Evolutionary conservation across 2,888 invertebrate species (phyloP).

Genomic region (Crossocerus cetratus): DNA sequence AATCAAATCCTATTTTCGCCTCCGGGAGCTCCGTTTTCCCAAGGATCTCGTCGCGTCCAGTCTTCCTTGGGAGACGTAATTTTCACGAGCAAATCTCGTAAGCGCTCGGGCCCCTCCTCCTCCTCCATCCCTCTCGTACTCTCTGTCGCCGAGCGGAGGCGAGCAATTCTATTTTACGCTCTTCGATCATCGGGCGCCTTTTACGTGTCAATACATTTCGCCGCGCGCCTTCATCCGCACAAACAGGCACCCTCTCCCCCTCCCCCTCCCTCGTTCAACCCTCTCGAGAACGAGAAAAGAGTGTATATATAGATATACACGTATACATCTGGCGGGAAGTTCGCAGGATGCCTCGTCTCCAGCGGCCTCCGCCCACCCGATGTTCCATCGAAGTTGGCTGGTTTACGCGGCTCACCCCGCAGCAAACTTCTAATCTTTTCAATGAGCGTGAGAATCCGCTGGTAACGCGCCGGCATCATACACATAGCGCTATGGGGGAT

Average conservation of each 20-base stretch:
- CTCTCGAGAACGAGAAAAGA: no score
- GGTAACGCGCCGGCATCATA: neutral
- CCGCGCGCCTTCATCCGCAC: neutral
- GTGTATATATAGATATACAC: neutral
- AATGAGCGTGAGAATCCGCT: neutral
- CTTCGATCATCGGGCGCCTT: conserved; percentile 7
- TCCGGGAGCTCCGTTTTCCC: neutral
- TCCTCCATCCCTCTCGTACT: no score
- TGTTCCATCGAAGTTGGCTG: neutral
- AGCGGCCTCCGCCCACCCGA: neutral
- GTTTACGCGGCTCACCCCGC: neutral
- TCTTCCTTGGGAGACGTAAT: neutral
- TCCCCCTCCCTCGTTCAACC: no score
- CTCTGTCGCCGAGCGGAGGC: neutral
- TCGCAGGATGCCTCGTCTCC: conserved; percentile 1
- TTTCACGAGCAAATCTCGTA: conserved; percentile 2
- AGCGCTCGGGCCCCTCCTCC: neutral
- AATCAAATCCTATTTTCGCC: conserved; percentile 29
- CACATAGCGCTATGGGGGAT: neutral
- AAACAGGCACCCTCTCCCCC: no score
- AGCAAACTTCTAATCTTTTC: neutral
- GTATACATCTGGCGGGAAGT: neutral
- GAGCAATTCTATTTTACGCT: conserved; percentile 13
- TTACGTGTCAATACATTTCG: conserved; percentile 1
- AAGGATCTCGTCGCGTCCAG: neutral